Base-by-base conservation (phyloP, 2,888 invertebrate genomes). In the Helleia helle region DNA sequence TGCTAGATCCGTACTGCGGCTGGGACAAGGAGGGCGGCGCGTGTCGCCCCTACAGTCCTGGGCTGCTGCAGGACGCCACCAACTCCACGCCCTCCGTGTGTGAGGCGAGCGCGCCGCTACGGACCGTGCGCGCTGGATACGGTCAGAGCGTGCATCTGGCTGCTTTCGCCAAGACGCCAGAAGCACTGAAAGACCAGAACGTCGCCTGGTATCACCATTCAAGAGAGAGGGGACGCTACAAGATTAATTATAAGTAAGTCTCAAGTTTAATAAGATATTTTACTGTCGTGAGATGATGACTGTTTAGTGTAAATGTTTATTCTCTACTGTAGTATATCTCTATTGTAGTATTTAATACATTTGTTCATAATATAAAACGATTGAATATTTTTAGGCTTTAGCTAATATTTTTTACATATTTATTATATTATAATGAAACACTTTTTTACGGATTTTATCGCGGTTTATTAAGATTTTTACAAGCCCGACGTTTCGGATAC, bases 1-100 rank as follows among this genome's bases (percentile, higher is more conserved):
- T 89, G 8, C 69, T 88, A 42, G 90, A 90, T 58, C 90, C 90
- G 0, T 89, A 90, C 59, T 90, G 90, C 56, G 90, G 90, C n/a
- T 90, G 90, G 90, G 90, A 90, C 58, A 87, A 87, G 54, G 87
- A 88, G 56, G 77, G 84, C 1, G 86, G 83, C 1, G 74, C 80
- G 7, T 89, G 89, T 59, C 84, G 86, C 38, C 85, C 87, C 0
- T 88, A 87, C 62, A 71, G 77, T n/a, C 86, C 87, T 4, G 86
- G 79, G 1, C 62, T 89, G 5, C 73, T 89, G 11, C 89, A 89
- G 60, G 88, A 88, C 52, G 88, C 88, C 1, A 87, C 87, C 11
- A 88, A 88, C 58, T 86, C 87, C 4, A 87, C 87, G 1, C 85
- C 87, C 2, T 85, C 88, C 2, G 77, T 88, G 44, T 88, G 88